phyloP scores from a whole-genome alignment of 2,888 invertebrate species.

The Ichneumoninae sp. region DNA sequence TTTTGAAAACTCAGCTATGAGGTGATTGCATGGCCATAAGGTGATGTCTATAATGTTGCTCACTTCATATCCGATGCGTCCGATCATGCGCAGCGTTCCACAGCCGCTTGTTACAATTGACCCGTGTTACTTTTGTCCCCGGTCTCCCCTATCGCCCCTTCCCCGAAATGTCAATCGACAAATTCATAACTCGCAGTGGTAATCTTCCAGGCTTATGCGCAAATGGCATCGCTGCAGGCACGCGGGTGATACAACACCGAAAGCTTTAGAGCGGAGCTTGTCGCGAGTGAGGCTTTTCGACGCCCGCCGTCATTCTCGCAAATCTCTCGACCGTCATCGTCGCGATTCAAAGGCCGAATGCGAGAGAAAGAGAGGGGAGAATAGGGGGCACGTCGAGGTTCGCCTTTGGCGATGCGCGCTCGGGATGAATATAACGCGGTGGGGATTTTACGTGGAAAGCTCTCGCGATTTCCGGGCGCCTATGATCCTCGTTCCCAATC shows the following conservation, averaged over 20 bases:
- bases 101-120: too few species aligned
- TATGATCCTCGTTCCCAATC: constrained; percentile 50
- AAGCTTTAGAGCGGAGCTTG: constrained; percentile 42
- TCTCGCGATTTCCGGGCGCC: constrained; percentile 48
- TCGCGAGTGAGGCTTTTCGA: constrained; percentile 59
- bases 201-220: constrained; percentile 45
- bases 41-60: too few species aligned
- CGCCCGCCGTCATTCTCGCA: constrained; percentile 45
- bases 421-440: constrained; percentile 1
- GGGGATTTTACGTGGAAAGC: constrained; percentile 29
- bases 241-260: constrained; percentile 6
- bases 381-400: constrained; percentile 44
- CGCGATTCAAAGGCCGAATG: constrained; percentile 74
- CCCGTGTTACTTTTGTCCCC: too few species aligned
- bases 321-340: constrained; percentile 68
- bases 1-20: too few species aligned
- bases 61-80: too few species aligned
- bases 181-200: constrained; percentile 39
- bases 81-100: too few species aligned
- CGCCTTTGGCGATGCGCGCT: constrained; percentile 20
- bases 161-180: constrained; percentile 35
- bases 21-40: too few species aligned
- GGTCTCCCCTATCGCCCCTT: too few species aligned
- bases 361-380: constrained; percentile 16
- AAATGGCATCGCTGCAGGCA: constrained; percentile 15